Evolutionary conservation across 2,797 vertebrate genomes (phyloP).

Genomic region (Cirrhinus molitorella): DNA sequence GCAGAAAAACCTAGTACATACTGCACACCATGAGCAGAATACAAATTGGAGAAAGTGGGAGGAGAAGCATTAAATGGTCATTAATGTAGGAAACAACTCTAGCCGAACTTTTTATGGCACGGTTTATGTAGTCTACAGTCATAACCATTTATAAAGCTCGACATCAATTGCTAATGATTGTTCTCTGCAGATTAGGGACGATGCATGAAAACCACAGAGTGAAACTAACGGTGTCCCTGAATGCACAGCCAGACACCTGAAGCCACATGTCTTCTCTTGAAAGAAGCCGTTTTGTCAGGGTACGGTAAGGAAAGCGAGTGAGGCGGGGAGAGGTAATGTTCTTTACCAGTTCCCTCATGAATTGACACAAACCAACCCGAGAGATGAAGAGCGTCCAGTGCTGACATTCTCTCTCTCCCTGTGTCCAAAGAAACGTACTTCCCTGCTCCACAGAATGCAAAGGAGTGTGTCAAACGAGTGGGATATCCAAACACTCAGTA

Average conservation of each 20-base stretch:
- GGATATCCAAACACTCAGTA: constrained; percentile 20
- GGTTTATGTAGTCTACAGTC: constrained; percentile 58
- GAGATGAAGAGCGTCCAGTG: constrained; percentile 18
- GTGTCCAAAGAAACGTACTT: background rate
- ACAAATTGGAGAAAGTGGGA: constrained; percentile 54
- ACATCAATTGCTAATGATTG: constrained; percentile 64
- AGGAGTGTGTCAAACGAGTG: constrained; percentile 1
- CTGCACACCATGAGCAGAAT: constrained; percentile 53
- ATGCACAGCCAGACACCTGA: constrained; percentile 54
- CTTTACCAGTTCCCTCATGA: constrained; percentile 40
- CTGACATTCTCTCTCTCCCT: constrained; percentile 36
- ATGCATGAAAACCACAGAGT: constrained; percentile 55
- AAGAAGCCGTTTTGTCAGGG: constrained; percentile 31
- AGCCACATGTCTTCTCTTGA: constrained; percentile 47
- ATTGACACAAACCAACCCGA: constrained; percentile 48
- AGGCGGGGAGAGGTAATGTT: constrained; percentile 16
- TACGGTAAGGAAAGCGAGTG: constrained; percentile 18
- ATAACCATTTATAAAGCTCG: constrained; percentile 63
- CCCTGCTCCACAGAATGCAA: constrained; percentile 22
- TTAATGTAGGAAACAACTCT: constrained; percentile 59
- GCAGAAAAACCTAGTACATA: constrained; percentile 39
- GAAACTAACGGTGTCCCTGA: constrained; percentile 60
- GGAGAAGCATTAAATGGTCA: constrained; percentile 61
- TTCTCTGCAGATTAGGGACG: constrained; percentile 60
- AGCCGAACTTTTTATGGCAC: constrained; percentile 57